phyloP scores from a whole-genome alignment of 2,113 vertebrate species.

The Antechinus stuartii region DNA sequence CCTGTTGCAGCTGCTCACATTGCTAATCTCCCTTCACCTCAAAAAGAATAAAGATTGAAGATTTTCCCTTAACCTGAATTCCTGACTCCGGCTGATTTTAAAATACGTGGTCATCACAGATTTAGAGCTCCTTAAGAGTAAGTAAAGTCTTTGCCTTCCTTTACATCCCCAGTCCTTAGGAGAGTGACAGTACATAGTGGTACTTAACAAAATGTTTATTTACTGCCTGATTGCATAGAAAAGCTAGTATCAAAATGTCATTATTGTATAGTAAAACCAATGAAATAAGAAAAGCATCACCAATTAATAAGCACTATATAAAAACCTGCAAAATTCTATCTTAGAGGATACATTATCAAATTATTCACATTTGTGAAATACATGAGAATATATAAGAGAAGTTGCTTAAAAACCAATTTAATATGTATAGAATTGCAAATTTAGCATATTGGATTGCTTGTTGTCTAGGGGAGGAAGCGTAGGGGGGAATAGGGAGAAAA shows the following conservation, averaged over 20 bases:
- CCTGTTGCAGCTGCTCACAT: too few relatives aligned
- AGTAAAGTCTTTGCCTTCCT: not conserved
- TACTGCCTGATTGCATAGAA: not conserved
- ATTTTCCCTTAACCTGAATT: too few relatives aligned
- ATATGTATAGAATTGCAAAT: not conserved
- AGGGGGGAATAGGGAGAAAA: too few relatives aligned
- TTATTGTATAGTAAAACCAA: not conserved
- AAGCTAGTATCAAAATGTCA: not conserved
- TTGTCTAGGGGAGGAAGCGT: too few relatives aligned
- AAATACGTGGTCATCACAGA: too few relatives aligned
- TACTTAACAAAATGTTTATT: not conserved
- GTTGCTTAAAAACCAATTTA: not conserved
- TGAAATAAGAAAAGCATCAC: not conserved
- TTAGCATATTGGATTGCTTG: too few relatives aligned
- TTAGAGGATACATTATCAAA: not conserved
- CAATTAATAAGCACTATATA: not conserved
- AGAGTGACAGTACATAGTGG: not conserved
- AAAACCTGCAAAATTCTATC: not conserved
- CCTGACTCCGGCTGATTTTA: too few relatives aligned
- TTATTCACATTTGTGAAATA: slow-evolving; percentile 5
- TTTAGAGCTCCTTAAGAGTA: not conserved
- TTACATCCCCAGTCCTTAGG: not conserved
- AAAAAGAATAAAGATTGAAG: too few relatives aligned
- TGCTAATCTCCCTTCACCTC: too few relatives aligned
- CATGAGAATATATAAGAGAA: not conserved